Evolutionary conservation across 2,888 invertebrate species (phyloP).

Genomic region (Dolichopus griseipennis): DNA sequence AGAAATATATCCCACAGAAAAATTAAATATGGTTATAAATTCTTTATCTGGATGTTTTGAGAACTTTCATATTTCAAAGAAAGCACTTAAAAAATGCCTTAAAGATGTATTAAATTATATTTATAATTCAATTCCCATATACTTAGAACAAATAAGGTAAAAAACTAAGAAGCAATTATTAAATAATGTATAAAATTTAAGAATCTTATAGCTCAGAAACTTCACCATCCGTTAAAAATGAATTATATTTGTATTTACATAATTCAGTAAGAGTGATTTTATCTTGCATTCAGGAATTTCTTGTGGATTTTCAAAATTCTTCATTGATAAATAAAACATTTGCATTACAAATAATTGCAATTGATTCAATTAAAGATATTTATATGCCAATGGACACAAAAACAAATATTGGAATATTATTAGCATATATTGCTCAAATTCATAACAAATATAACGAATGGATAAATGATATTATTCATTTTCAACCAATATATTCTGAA

Average conservation of each 20-base stretch:
- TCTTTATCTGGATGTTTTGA: constrained; percentile 36
- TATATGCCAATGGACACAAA: constrained; percentile 57
- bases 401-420: constrained; percentile 52
- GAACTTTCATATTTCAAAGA: constrained; percentile 36
- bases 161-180: constrained; percentile 1
- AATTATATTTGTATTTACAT: constrained; percentile 38
- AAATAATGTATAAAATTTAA: constrained; percentile 7
- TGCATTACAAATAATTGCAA: neutral
- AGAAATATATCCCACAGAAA: neutral
- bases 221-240: constrained; percentile 40
- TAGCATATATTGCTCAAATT: constrained; percentile 45
- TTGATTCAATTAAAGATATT: constrained; percentile 19
- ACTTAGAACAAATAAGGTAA: constrained; percentile 31
- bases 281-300: constrained; percentile 39
- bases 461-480: constrained; percentile 22
- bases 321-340: neutral
- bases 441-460: constrained; percentile 32
- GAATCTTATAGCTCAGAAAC: constrained; percentile 23
- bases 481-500: constrained; percentile 20
- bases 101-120: constrained; percentile 30
- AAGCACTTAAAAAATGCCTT: constrained; percentile 29
- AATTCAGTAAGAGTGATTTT: constrained; percentile 42
- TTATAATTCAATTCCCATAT: constrained; percentile 29
- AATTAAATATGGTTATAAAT: constrained; percentile 28
- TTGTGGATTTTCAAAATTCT: constrained; percentile 30